phyloP scores from a whole-genome alignment of 1,140 invertebrate species.

The Euwallacea fornicatus region DNA sequence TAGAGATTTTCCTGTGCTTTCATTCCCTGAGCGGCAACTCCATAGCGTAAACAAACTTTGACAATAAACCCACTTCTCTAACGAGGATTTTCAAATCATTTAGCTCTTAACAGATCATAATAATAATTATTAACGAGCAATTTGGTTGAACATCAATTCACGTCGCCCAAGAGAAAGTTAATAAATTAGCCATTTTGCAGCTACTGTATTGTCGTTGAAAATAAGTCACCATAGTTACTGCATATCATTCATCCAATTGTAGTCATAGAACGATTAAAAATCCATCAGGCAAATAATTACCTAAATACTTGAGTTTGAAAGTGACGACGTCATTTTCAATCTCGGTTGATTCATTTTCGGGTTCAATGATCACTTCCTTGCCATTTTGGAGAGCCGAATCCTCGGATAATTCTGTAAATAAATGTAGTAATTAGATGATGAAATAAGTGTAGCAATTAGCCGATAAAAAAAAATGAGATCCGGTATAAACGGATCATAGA shows the following conservation, averaged over 20 bases:
- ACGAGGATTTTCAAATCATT: neutral
- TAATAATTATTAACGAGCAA: neutral
- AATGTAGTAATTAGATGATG: conserved; percentile 19
- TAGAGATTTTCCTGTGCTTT: no score
- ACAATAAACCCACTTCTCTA: neutral
- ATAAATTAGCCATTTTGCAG: neutral
- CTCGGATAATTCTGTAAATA: conserved; percentile 72
- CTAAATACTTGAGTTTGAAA: conserved; percentile 72
- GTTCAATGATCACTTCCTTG: conserved; percentile 62
- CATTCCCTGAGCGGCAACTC: no score
- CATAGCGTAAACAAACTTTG: no score
- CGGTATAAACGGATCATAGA: no score
- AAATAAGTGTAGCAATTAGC: no score
- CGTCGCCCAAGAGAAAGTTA: neutral
- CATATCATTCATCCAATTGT: neutral
- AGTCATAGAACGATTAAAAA: neutral
- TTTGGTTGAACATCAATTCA: neutral
- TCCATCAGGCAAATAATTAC: conserved; percentile 28
- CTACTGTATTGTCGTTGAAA: neutral
- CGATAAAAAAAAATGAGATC: no score
- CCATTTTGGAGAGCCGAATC: conserved; percentile 73
- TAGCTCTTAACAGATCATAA: conserved; percentile 1
- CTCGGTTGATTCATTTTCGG: conserved; percentile 57
- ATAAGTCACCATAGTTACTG: conserved; percentile 1
- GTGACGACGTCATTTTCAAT: conserved; percentile 62